Conservation (phyloP, 2,113 vertebrate species). For the Phaethon lepturus region DNA sequence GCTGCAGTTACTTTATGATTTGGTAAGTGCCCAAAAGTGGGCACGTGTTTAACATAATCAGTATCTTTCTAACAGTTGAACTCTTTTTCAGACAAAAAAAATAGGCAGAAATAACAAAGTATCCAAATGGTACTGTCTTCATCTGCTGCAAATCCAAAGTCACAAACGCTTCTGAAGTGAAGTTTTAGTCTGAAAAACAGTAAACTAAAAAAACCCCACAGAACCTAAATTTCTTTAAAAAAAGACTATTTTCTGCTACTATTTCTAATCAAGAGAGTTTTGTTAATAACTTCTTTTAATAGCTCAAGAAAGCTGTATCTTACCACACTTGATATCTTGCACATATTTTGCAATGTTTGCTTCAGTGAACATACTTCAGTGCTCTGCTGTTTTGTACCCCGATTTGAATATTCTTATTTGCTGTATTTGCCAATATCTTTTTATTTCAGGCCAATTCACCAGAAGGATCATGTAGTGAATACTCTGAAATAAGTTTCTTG, state of each 20-base stretch:
- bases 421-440: slow-evolving; percentile 9
- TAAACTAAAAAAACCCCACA: background rate
- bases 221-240: background rate
- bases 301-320: background rate
- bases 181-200: slow-evolving; percentile 47
- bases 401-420: background rate
- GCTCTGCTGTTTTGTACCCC: background rate
- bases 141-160: background rate
- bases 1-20: slow-evolving; percentile 34
- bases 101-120: background rate
- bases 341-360: background rate
- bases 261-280: slow-evolving; percentile 15
- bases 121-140: background rate
- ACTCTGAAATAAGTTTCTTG: slow-evolving; percentile 34
- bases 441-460: slow-evolving; percentile 50
- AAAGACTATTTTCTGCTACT: background rate
- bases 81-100: slow-evolving; percentile 58
- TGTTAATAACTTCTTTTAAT: slow-evolving; percentile 7
- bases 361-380: background rate
- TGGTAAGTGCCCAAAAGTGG: background rate
- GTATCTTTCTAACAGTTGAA: slow-evolving; percentile 24
- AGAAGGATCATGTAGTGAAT: background rate
- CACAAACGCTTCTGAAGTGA: background rate
- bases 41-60: background rate
- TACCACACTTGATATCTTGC: background rate